A percentile compares a stretch with the other conserved stretches of the same genome.
These are phyloP conservation scores for Sinotaia quadrata DNA, from an alignment of 2,888 invertebrate genomes.

Conservation along the genomic window DNA sequence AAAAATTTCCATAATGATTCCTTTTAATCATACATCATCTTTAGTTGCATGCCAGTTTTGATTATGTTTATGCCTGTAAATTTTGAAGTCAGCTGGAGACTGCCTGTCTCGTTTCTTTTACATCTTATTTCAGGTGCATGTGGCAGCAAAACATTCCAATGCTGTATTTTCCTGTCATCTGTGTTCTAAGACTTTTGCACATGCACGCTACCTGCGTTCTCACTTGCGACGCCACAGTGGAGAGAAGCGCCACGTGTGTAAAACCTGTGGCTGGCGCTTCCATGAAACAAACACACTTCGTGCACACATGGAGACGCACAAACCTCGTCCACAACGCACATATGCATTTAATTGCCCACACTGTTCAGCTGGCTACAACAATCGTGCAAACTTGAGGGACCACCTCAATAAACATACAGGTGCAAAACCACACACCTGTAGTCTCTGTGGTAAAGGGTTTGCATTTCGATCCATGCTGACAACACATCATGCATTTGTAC, in stretches of 20 bases:
- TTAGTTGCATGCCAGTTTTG: too few relatives aligned
- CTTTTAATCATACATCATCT: too few relatives aligned
- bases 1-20: too few relatives aligned
- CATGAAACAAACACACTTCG: constrained; percentile 44
- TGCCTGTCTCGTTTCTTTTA: neutral
- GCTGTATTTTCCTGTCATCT: constrained; percentile 12
- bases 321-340: constrained; percentile 42
- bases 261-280: constrained; percentile 40
- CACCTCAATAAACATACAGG: constrained; percentile 59
- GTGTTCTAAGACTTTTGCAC: constrained; percentile 23
- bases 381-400: constrained; percentile 48
- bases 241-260: constrained; percentile 42
- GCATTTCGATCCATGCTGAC: constrained; percentile 51
- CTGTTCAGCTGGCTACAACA: constrained; percentile 48
- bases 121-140: constrained; percentile 18
- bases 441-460: constrained; percentile 49
- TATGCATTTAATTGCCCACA: constrained; percentile 47
- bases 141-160: constrained; percentile 19
- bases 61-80: too few relatives aligned
- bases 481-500: constrained; percentile 52
- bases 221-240: constrained; percentile 49
- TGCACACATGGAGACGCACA: constrained; percentile 55
- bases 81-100: neutral
- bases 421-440: constrained; percentile 51
- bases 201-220: constrained; percentile 41